Evolutionary conservation across 2,113 vertebrate species (phyloP), one percentile per base, ranked within the genome.

Genomic region (Lamprologus speciosus): DNA sequence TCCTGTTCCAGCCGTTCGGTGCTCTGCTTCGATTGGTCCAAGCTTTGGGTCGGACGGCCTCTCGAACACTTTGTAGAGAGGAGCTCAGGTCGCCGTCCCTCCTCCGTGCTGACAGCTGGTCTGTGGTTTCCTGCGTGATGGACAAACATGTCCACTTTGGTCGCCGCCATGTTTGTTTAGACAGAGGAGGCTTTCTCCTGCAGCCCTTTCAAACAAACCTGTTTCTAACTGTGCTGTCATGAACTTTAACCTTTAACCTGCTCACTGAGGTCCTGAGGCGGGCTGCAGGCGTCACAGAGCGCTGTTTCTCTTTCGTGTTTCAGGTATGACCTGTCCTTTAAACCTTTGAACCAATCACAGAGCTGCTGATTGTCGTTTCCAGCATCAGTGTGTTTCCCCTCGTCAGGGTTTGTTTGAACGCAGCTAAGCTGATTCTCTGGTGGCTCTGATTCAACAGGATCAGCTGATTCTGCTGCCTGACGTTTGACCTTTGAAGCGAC

Each of bases 31-130:
- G 1, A 60, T 17, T 60, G 57, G 28, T 3, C 57, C 16, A 0
- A 60, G 28, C 58, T 63, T 63, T 12, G 58, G 14, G 28, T 60
- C 5, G 2, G 55, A 28, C 13, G 3, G 54, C 54, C 23, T 57
- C 54, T 57, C 1, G 10, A 54, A 54, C 53, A 57, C 54, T 26
- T 26, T 14, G 23, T 0, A 57, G 23, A 57, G 55, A 17, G 8
- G 57, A 0, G 26, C 26, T 63, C 58, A 33, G 58, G 28, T 33
- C 28, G 8, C 0, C 57, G 3, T 33, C 58, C 16, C 1, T 19
- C 28, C 58, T 33, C 16, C 2, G 16, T 7, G 58, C 58, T 63
- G 4, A 63, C 58, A 63, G 58, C 28, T 10, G 57, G 8, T 60
- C 28, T 60, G 16, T 60, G 28, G 16, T 19, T 33, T 60, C 1